A percentile compares a stretch with the other conserved stretches of the same genome.
phyloP scores from a whole-genome alignment of 2,888 invertebrate species.

The Metacarcinus magister region DNA sequence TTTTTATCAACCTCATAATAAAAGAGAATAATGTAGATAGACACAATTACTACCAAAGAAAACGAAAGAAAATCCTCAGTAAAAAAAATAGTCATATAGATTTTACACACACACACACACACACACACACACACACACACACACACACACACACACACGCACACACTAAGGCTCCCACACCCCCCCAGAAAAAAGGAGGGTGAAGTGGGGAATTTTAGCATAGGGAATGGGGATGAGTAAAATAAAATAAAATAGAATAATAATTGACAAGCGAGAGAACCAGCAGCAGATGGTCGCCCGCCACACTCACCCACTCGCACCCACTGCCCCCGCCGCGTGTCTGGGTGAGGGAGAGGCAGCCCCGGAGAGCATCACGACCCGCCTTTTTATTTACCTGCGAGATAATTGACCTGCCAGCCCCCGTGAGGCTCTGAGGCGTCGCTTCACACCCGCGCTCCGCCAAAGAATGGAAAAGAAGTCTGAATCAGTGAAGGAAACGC shows the following conservation, averaged over 20 bases:
- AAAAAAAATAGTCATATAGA: background rate
- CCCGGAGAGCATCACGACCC: background rate
- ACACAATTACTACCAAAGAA: background rate
- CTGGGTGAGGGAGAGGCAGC: background rate
- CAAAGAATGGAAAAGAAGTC: background rate
- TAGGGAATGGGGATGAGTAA: too few relatives aligned
- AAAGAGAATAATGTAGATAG: background rate
- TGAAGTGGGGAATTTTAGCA: too few relatives aligned
- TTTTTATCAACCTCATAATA: background rate
- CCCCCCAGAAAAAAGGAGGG: background rate
- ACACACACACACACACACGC: slow-evolving; percentile 57
- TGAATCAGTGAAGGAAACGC: background rate
- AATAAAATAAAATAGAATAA: too few relatives aligned
- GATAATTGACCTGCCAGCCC: slow-evolving; percentile 47
- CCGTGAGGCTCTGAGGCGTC: slow-evolving; percentile 22
- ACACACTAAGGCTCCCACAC: slow-evolving; percentile 48
- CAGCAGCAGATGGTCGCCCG: background rate
- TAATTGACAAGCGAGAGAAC: background rate
- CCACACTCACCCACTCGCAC: background rate
- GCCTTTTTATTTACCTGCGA: slow-evolving; percentile 29
- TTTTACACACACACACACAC: background rate
- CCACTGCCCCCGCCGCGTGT: background rate
- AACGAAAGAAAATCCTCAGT: background rate
- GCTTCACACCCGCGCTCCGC: background rate
- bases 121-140: slow-evolving; percentile 58